phyloP scores from a whole-genome alignment of 1,140 invertebrate genomes.

The Nomia melanderi region DNA sequence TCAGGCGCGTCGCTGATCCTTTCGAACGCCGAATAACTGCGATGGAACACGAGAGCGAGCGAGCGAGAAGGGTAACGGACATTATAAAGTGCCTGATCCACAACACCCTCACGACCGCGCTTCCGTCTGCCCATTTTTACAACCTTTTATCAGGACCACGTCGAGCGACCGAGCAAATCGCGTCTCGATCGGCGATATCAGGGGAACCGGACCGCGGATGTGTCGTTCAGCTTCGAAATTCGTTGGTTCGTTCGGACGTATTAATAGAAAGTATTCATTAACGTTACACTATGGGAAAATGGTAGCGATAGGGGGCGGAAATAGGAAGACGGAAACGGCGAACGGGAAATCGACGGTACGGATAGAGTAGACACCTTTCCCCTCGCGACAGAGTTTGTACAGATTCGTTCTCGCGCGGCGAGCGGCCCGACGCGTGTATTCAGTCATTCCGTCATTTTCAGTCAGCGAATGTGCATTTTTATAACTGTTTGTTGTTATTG shows the following conservation, averaged over 20 bases:
- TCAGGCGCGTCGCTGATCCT: constrained; percentile 52
- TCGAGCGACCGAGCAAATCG: no score
- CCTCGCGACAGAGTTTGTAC: not conserved
- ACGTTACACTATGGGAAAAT: constrained; percentile 28
- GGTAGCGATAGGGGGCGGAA: constrained; percentile 17
- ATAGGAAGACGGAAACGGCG: constrained; percentile 33
- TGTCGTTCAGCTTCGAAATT: no score
- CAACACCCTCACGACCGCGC: constrained; percentile 71
- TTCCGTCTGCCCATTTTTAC: constrained; percentile 64
- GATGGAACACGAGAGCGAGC: constrained; percentile 23
- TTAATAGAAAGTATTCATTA: constrained; percentile 57
- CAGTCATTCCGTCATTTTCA: constrained; percentile 58
- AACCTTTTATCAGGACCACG: constrained; percentile 38
- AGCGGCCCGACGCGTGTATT: constrained; percentile 22
- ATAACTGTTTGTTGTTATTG: constrained; percentile 69
- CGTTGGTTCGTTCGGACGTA: constrained; percentile 8
- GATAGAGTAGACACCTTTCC: no score
- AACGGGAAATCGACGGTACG: not conserved
- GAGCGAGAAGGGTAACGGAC: constrained; percentile 65
- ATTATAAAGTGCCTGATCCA: constrained; percentile 80
- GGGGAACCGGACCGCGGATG: no score
- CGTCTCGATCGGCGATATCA: no score
- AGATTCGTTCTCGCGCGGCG: constrained; percentile 37
- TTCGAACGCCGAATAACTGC: constrained; percentile 39
- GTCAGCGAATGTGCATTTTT: constrained; percentile 53